These are phyloP conservation scores for Adelphocoris suturalis DNA, from an alignment of 2,888 invertebrate genomes.

Conservation along the genomic window DNA sequence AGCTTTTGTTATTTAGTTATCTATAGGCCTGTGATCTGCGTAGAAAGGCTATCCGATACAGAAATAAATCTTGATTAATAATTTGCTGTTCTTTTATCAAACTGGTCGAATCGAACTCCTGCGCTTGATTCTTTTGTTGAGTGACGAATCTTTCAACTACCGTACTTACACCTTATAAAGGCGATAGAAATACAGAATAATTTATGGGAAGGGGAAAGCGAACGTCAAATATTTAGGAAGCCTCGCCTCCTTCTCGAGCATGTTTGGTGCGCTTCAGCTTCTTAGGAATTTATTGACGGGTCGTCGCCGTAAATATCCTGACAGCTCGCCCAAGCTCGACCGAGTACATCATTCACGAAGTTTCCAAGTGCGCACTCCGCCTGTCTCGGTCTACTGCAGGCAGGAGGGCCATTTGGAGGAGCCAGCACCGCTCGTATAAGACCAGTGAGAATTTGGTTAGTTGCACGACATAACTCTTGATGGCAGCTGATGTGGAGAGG, in stretches of 20 bases:
- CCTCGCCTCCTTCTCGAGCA: background rate
- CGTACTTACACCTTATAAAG: too few relatives aligned
- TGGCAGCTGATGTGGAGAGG: background rate
- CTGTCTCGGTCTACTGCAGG: conserved; percentile 2
- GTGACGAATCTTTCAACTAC: too few relatives aligned
- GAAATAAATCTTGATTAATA: too few relatives aligned
- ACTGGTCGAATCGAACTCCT: too few relatives aligned
- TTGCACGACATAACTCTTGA: background rate
- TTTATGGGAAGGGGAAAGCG: background rate
- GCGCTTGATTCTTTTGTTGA: too few relatives aligned
- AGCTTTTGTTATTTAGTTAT: too few relatives aligned
- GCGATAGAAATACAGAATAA: conserved; percentile 34
- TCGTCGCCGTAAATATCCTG: conserved; percentile 45
- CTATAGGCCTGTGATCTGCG: too few relatives aligned
- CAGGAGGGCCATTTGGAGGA: background rate
- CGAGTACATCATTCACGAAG: conserved; percentile 25
- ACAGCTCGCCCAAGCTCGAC: conserved; percentile 4
- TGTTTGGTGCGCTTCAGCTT: background rate
- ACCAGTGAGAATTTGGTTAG: conserved; percentile 1
- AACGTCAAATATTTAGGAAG: conserved; percentile 50
- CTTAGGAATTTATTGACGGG: conserved; percentile 57
- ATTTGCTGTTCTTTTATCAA: too few relatives aligned
- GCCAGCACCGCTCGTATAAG: background rate
- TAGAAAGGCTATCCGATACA: too few relatives aligned
- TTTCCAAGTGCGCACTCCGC: background rate